A percentile compares a stretch with the other conserved stretches of the same genome.
Conservation (phyloP, 2,113 vertebrate genomes). For the Zosterops lateralis region DNA sequence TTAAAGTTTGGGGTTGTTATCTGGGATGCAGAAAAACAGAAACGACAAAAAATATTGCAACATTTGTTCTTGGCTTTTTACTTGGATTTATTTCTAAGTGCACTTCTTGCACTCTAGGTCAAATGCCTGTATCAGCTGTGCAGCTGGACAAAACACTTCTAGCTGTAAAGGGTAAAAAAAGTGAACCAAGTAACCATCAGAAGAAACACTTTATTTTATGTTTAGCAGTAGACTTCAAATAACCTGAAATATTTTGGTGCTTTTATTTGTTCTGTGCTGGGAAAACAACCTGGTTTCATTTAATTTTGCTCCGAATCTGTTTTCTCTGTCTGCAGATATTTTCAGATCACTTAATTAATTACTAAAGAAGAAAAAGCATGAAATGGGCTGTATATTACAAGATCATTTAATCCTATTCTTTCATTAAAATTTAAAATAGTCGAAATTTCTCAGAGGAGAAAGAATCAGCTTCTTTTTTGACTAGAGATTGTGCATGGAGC, state of each 20-base stretch:
- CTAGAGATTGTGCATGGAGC: background rate
- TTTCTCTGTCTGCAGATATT: background rate
- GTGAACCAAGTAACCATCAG: background rate
- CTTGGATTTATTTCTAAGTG: conserved; percentile 44
- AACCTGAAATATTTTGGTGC: background rate
- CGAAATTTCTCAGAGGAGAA: background rate
- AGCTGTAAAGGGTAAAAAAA: background rate
- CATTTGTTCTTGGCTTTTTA: conserved; percentile 16
- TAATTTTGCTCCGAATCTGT: background rate
- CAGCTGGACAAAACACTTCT: background rate
- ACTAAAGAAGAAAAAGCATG: background rate
- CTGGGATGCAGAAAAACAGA: background rate
- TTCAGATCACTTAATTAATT: background rate
- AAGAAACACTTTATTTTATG: background rate
- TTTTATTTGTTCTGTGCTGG: background rate
- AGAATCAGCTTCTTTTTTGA: background rate
- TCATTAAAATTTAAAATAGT: background rate
- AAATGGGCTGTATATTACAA: background rate
- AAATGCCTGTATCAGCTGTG: background rate
- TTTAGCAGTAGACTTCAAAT: background rate
- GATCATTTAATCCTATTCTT: background rate
- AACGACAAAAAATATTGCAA: background rate
- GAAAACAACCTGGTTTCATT: background rate
- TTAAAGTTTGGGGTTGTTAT: background rate
- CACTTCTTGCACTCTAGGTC: background rate